Evolutionary conservation across 1,140 invertebrate genomes (phyloP), one percentile per base, ranked within the genome.

Genomic region (Geopemphigus sp.): DNA sequence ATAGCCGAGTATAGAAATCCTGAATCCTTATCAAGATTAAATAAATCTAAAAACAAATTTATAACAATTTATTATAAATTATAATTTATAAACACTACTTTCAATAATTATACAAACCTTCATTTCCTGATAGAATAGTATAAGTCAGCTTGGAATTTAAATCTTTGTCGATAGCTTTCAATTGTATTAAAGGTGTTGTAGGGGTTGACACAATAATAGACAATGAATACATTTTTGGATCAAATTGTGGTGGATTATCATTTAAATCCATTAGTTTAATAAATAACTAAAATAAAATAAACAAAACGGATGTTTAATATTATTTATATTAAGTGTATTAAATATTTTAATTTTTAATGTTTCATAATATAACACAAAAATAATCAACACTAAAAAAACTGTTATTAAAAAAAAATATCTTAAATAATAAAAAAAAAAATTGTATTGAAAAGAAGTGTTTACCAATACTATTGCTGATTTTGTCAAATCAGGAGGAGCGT

Each of bases 251-350:
- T 5, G 90, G 83, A 85, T 95, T 94, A 84, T 96, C 94, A 85
- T 96, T 95, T 1, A 93, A 89, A 85, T 96, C 94, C 24, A 89
- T 83, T 1, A 96, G 88, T 84, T 90, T 91, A n/a, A 96, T 90
- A 83, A 91, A 88, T 47, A 95, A 87, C 87, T 91, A 84, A 80
- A 84, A 81, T 29, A 32, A 70, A 82, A 81, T 26, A 80, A 57
- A 24, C 39, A 80, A 53, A 81, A 24, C 57, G 63, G 3, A 32
- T 80, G 17, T n/a, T 56, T 56, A n/a, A 22, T 14, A 45, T 45
- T 11, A 45, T 14, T 22, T 66, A 39, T 2, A 19, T 14, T 53
- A 53, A 53, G 1, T 12, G 11, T 64, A 39, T 12, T 64, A 11
- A n/a, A 11, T 15, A 39, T n/a, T n/a, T 19, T 39, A 26, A 39